Evolutionary conservation across 2,888 invertebrate genomes (phyloP).

Genomic region (Camponotus fellah): DNA sequence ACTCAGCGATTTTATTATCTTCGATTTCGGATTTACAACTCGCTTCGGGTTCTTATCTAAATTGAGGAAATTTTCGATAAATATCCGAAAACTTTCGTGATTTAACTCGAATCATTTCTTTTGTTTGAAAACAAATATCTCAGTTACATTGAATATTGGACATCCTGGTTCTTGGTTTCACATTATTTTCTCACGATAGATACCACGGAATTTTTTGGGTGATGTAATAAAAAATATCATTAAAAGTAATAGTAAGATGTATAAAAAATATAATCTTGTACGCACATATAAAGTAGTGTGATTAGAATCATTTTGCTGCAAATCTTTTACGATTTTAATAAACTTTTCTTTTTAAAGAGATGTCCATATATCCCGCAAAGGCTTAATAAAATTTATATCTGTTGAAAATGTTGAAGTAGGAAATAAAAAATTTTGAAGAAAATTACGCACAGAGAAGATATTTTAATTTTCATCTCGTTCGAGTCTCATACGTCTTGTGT

Average conservation of each 20-base stretch:
- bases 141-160: constrained; percentile 1
- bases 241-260: not conserved
- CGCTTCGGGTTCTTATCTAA: constrained; percentile 30
- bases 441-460: not conserved
- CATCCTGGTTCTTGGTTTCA: not conserved
- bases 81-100: constrained; percentile 4
- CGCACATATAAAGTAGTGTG: not conserved
- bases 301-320: not conserved
- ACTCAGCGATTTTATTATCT: constrained; percentile 32
- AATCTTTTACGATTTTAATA: constrained; percentile 18
- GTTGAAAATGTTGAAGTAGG: not conserved
- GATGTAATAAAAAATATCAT: not conserved
- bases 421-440: not conserved
- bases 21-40: constrained; percentile 40
- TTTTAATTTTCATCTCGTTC: not conserved
- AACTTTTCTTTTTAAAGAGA: constrained; percentile 7
- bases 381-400: constrained; percentile 6
- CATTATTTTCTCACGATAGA: too few relatives aligned
- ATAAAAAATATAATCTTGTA: not conserved
- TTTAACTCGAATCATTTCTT: not conserved
- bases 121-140: constrained; percentile 8
- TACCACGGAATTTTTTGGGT: not conserved
- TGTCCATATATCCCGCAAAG: not conserved
- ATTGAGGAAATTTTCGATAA: constrained; percentile 35
- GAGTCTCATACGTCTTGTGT: constrained; percentile 9